Percentiles rank a stretch among this genome's conserved stretches.
These are phyloP conservation scores for Camponotus pennsylvanicus DNA, from an alignment of 1,140 invertebrate species.

Conservation along the genomic window DNA sequence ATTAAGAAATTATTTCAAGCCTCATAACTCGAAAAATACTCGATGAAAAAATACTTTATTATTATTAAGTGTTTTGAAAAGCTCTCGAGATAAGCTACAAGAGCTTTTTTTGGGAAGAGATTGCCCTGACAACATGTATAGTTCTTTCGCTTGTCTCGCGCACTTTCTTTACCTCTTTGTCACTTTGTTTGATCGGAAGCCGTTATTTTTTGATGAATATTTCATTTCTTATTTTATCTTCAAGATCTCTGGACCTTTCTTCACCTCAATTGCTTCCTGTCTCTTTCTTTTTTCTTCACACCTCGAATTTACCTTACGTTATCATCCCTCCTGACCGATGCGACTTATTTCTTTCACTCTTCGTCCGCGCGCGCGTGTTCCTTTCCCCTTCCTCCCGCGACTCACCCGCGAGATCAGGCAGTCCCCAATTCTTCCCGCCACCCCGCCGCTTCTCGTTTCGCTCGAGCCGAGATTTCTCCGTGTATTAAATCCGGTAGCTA, in stretches of 20 bases:
- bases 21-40: no score
- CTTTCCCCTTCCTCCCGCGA: constrained; percentile 1
- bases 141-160: not conserved
- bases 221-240: constrained; percentile 42
- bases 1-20: no score
- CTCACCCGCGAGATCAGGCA: constrained; percentile 18
- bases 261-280: constrained; percentile 43
- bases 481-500: constrained; percentile 79
- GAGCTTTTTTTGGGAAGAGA: no score
- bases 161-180: constrained; percentile 25
- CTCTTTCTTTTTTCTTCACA: constrained; percentile 30
- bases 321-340: not conserved
- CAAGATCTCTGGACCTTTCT: not conserved
- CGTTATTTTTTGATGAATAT: constrained; percentile 28
- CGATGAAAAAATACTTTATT: no score
- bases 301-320: constrained; percentile 3
- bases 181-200: constrained; percentile 16
- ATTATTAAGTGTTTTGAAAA: no score
- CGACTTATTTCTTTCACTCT: constrained; percentile 31
- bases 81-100: no score
- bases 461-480: constrained; percentile 73
- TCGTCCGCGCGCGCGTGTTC: not conserved
- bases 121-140: not conserved
- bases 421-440: constrained; percentile 49
- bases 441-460: constrained; percentile 52